Evolutionary conservation across 2,888 invertebrate genomes (phyloP).

Genomic region (Mactromeris polynyma): DNA sequence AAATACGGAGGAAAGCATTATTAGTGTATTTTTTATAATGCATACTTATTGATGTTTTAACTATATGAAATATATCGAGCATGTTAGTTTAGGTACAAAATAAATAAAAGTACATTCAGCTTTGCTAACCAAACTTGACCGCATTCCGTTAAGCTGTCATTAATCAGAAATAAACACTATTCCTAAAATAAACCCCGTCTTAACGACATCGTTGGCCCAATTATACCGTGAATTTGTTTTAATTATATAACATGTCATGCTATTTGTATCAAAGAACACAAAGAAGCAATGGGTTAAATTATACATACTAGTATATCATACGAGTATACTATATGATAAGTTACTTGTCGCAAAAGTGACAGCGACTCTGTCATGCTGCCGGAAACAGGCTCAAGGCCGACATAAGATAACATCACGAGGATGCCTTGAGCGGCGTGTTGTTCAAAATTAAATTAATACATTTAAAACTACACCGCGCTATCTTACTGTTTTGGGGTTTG

Average conservation of each 20-base stretch:
- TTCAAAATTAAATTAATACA: not conserved
- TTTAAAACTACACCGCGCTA: too few species aligned
- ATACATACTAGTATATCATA: not conserved
- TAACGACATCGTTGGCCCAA: not conserved
- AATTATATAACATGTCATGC: not conserved
- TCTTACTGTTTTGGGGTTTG: too few species aligned
- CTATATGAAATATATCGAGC: too few species aligned
- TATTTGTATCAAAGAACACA: not conserved
- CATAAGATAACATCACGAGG: not conserved
- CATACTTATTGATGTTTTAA: too few species aligned
- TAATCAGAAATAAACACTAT: too few species aligned
- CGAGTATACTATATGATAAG: not conserved
- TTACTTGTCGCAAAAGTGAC: not conserved
- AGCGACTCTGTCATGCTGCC: not conserved
- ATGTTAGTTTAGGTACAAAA: too few species aligned
- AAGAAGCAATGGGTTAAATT: too few species aligned
- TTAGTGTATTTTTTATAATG: too few species aligned
- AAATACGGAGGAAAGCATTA: too few species aligned
- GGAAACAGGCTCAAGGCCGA: not conserved
- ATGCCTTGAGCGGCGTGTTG: not conserved
- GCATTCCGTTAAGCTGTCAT: too few species aligned
- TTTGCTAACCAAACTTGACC: too few species aligned
- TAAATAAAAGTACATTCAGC: too few species aligned
- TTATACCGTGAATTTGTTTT: not conserved
- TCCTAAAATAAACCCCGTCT: not conserved